Percentiles rank a stretch among this genome's conserved stretches.
Conservation (phyloP, 2,113 vertebrate genomes). For the Dendropsophus ebraccatus region DNA sequence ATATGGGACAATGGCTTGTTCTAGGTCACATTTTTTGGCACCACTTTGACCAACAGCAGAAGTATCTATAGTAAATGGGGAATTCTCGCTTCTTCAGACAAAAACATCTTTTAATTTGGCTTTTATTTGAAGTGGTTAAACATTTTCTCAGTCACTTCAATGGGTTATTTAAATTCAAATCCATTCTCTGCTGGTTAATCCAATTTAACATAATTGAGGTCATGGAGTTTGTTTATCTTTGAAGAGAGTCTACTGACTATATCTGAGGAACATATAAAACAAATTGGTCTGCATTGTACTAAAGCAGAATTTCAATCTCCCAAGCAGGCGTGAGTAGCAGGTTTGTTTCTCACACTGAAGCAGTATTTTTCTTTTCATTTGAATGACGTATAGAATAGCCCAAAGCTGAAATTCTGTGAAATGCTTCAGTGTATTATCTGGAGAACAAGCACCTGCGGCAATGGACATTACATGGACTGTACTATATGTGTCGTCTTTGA, state of each 20-base stretch:
- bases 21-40: not conserved
- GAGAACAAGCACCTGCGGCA: not conserved
- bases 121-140: slow-evolving; percentile 37
- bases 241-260: slow-evolving; percentile 36
- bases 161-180: slow-evolving; percentile 43
- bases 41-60: not conserved
- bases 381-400: not conserved
- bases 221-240: slow-evolving; percentile 40
- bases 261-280: slow-evolving; percentile 36
- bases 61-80: not conserved
- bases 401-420: too few species aligned
- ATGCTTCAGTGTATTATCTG: too few species aligned
- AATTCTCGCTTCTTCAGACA: not conserved
- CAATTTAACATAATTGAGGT: slow-evolving; percentile 52
- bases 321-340: not conserved
- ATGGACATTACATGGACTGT: not conserved
- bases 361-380: not conserved
- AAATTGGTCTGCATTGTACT: slow-evolving; percentile 30
- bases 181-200: slow-evolving; percentile 47
- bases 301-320: slow-evolving; percentile 33
- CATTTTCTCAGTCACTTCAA: slow-evolving; percentile 24
- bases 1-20: not conserved
- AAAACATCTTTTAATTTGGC: not conserved
- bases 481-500: not conserved
- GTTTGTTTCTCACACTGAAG: not conserved